phyloP scores from a whole-genome alignment of 1,140 invertebrate genomes.

The Vanessa tameamea region DNA sequence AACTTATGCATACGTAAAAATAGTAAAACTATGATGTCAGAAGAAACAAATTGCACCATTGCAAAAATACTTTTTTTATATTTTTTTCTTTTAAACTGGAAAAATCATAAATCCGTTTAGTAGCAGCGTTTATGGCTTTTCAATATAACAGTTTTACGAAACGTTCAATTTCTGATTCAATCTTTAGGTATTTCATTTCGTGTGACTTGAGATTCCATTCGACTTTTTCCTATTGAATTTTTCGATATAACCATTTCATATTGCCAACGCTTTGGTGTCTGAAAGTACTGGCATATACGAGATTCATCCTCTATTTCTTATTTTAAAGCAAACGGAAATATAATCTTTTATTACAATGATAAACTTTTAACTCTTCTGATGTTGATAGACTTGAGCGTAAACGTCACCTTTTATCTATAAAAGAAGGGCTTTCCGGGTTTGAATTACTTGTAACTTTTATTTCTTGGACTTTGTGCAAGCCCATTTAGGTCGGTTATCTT shows the following conservation, averaged over 20 bases:
- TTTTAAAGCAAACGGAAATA: background rate
- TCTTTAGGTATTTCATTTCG: conserved; percentile 45
- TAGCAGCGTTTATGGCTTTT: conserved; percentile 50
- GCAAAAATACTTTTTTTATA: conserved; percentile 18
- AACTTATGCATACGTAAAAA: conserved; percentile 22
- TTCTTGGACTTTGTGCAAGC: too few relatives aligned
- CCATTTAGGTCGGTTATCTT: too few relatives aligned
- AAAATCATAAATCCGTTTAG: conserved; percentile 49
- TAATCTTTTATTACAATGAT: background rate
- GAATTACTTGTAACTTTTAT: too few relatives aligned
- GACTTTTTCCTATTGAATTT: conserved; percentile 22
- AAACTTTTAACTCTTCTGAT: too few relatives aligned
- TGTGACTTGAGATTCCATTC: conserved; percentile 27
- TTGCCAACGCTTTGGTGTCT: conserved; percentile 9
- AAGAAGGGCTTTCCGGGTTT: too few relatives aligned
- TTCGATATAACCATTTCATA: conserved; percentile 11
- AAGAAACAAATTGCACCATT: conserved; percentile 29
- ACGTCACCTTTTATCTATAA: too few relatives aligned
- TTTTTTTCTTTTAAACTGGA: conserved; percentile 40
- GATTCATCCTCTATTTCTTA: background rate
- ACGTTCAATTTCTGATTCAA: conserved; percentile 28
- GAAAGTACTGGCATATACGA: background rate
- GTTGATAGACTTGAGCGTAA: too few relatives aligned
- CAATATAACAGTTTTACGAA: conserved; percentile 50
- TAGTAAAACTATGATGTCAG: conserved; percentile 26